Evolutionary conservation across 2,797 vertebrate genomes (phyloP).

Genomic region (Lithobates sylvaticus): DNA sequence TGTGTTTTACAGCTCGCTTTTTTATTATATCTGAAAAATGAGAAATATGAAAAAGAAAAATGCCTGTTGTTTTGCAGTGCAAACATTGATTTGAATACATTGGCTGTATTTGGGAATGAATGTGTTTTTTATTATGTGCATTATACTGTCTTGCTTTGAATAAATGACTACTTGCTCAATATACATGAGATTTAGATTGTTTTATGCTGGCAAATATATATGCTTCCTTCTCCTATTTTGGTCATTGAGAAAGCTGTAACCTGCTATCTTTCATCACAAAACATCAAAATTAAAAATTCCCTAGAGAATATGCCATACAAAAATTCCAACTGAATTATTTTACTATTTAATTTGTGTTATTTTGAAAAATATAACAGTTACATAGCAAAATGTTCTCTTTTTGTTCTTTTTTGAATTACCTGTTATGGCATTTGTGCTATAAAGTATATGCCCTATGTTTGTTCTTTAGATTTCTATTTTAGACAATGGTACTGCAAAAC

Average conservation of each 20-base stretch:
- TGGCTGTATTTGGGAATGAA: slow-evolving; percentile 29
- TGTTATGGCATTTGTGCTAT: slow-evolving; percentile 8
- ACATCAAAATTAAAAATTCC: slow-evolving; percentile 46
- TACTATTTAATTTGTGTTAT: slow-evolving; percentile 17
- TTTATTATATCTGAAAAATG: too few relatives aligned
- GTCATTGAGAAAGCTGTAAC: slow-evolving; percentile 29
- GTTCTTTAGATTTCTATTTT: slow-evolving; percentile 17
- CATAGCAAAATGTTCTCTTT: background rate
- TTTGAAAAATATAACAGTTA: slow-evolving; percentile 17
- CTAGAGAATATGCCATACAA: background rate
- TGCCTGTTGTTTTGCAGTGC: background rate
- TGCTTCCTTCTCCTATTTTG: slow-evolving; percentile 8
- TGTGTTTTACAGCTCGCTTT: too few relatives aligned
- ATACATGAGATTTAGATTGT: slow-evolving; percentile 33
- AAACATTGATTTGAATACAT: slow-evolving; percentile 42
- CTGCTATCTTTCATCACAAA: slow-evolving; percentile 27
- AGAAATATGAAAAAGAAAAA: too few relatives aligned
- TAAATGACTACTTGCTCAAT: slow-evolving; percentile 34
- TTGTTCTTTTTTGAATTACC: slow-evolving; percentile 20
- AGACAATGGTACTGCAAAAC: slow-evolving; percentile 3
- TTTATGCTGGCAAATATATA: slow-evolving; percentile 14
- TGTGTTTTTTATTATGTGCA: slow-evolving; percentile 28
- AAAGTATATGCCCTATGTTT: slow-evolving; percentile 16
- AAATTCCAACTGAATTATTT: slow-evolving; percentile 15
- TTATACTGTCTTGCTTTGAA: slow-evolving; percentile 6